Conservation (phyloP, 2,797 vertebrate species). For the Pangasius macronema region DNA sequence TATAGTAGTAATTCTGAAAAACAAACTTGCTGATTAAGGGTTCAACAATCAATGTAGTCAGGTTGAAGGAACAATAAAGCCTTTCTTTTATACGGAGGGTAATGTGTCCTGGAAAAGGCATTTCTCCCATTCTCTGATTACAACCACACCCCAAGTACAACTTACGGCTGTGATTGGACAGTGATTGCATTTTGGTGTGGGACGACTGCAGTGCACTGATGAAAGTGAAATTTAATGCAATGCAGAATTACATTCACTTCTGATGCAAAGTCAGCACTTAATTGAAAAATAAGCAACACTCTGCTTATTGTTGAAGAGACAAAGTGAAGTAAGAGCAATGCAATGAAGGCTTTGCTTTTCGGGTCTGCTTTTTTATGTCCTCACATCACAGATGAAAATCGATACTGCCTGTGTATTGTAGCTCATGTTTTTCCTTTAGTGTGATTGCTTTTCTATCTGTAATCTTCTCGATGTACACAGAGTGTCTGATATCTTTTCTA, state of each 20-base stretch:
- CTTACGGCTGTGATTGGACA: not conserved
- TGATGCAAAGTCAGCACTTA: not conserved
- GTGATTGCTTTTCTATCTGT: not conserved
- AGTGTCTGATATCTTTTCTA: not conserved
- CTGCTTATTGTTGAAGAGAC: not conserved
- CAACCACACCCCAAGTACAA: not conserved
- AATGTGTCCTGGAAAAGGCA: not conserved
- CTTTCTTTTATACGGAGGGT: too few species aligned
- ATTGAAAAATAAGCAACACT: not conserved
- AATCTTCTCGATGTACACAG: slow-evolving; percentile 1
- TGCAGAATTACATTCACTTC: not conserved
- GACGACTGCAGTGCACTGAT: not conserved
- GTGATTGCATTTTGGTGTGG: not conserved
- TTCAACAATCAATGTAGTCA: not conserved
- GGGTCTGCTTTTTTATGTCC: not conserved
- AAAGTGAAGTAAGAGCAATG: not conserved
- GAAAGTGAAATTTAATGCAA: not conserved
- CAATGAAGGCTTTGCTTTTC: not conserved
- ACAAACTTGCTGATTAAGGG: not conserved
- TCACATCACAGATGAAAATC: slow-evolving; percentile 18
- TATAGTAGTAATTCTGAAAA: not conserved
- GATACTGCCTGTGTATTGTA: slow-evolving; percentile 1
- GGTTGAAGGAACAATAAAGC: not conserved
- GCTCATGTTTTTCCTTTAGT: not conserved
- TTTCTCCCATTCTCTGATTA: not conserved